Percentiles rank a stretch among this genome's conserved stretches.
Conservation (phyloP, 1,140 invertebrate genomes). For the Calephelis virginiensis region DNA sequence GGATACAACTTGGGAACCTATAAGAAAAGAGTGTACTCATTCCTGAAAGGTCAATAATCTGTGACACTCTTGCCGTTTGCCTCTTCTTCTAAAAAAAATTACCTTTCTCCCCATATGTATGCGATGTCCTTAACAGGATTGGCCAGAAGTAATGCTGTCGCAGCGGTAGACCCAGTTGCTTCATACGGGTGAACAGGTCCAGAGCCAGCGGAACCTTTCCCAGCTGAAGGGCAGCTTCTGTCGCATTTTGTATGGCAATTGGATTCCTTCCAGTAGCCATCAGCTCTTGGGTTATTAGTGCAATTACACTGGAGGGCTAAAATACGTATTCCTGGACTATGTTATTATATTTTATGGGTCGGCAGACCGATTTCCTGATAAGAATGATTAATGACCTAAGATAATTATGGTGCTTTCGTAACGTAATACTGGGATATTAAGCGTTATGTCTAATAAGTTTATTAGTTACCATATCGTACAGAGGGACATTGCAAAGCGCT, state of each 20-base stretch:
- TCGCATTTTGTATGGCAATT: constrained; percentile 57
- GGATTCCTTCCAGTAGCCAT: constrained; percentile 59
- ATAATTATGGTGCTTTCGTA: too few relatives aligned
- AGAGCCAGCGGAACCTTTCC: constrained; percentile 64
- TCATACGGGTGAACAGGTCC: constrained; percentile 73
- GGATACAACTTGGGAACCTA: too few relatives aligned
- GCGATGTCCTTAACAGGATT: constrained; percentile 57
- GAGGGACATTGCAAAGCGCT: too few relatives aligned
- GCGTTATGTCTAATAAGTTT: too few relatives aligned
- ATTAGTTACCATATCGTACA: too few relatives aligned
- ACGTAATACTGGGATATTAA: too few relatives aligned
- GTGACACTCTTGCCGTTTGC: too few relatives aligned
- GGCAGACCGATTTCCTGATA: too few relatives aligned
- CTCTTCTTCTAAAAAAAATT: constrained; percentile 11
- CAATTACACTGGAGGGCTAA: constrained; percentile 57
- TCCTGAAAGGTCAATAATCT: neutral
- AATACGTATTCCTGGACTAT: constrained; percentile 26
- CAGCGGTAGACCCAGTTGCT: constrained; percentile 63
- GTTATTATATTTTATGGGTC: too few relatives aligned
- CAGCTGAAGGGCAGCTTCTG: constrained; percentile 59
- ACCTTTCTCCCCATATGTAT: constrained; percentile 71
- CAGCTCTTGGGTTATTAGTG: constrained; percentile 57
- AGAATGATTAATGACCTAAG: too few relatives aligned
- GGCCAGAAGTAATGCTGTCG: constrained; percentile 82
- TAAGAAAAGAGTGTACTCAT: neutral